Evolutionary conservation across 2,113 vertebrate genomes (phyloP).

Genomic region (Vicugna pacos): DNA sequence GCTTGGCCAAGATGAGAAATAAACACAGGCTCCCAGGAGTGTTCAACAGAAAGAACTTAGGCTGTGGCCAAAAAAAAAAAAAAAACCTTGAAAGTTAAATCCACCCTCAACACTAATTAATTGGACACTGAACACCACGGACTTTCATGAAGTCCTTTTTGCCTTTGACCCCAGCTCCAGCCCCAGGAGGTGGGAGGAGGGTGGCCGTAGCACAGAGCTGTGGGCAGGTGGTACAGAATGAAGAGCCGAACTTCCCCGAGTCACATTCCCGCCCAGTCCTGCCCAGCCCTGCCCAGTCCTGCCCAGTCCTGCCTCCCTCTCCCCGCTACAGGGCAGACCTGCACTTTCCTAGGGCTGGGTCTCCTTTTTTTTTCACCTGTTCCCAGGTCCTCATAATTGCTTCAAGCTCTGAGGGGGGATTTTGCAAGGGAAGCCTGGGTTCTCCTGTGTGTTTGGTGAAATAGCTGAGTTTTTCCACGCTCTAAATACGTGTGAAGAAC

Average conservation of each 20-base stretch:
- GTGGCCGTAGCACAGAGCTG: background rate
- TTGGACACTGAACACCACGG: background rate
- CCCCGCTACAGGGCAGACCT: background rate
- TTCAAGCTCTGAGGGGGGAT: background rate
- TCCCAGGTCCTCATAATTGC: background rate
- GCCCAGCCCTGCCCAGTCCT: too few relatives aligned
- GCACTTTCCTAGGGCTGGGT: background rate
- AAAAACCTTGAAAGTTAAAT: background rate
- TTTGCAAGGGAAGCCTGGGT: constrained; percentile 12
- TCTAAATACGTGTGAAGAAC: background rate
- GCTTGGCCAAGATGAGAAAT: constrained; percentile 5
- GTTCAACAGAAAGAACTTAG: constrained; percentile 16
- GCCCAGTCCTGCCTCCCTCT: background rate
- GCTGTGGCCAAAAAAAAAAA: background rate
- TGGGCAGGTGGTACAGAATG: too few relatives aligned
- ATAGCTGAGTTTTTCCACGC: background rate
- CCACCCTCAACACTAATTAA: background rate
- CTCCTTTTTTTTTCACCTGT: background rate
- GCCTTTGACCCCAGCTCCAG: background rate
- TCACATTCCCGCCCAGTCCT: too few relatives aligned
- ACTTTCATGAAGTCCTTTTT: background rate
- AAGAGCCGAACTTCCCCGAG: background rate
- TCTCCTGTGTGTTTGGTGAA: background rate
- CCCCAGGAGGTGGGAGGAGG: background rate
- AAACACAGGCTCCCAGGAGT: background rate